Evolutionary conservation across 2,113 vertebrate genomes (phyloP), one percentile per base, ranked within the genome.

Genomic region (Rutilus rutilus): DNA sequence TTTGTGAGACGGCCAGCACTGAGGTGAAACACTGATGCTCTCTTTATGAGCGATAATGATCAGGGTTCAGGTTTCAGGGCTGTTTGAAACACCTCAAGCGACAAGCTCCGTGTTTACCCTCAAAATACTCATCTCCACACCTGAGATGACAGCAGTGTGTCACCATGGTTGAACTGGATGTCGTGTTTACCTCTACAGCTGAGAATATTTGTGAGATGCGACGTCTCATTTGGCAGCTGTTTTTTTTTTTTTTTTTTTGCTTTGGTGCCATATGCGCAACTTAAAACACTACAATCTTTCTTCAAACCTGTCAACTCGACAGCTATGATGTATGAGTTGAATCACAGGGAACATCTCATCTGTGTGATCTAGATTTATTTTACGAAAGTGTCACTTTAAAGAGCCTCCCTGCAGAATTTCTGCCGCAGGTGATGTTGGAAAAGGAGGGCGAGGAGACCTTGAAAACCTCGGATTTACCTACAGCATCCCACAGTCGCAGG

Each of bases 41-140:
- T 42, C 45, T 82, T 69, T 67, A 69, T 59, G 64, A 59, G 33
- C n/a, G 47, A 73, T 42, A 73, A 73, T 83, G 50, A 82, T 33
- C 17, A 33, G 39, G 64, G 15, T 69, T 81, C 57, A 59, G 19
- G 17, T 69, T 69, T 52, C 64, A 47, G 62, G 25, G 77, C 33
- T 17, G 33, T 52, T 30, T 45, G 7, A 23, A 81, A 19, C 15
- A 81, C 80, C 45, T 36, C 45, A 15, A 64, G 42, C 62, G 6
- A 47, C 60, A 71, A 83, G 19, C 62, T 83, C 65, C 57, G 21
- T 21, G 12, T 57, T 83, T 83, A 73, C 2, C 11, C 67, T 83
- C 23, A 33, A 82, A 69, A 21, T n/a, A 5, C 64, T 54, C 62
- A 33, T 82, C 64, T 50, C 25, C 25, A 30, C 19, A 52, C 45